Conservation (phyloP, 1,140 invertebrate species). For the Bombus balteatus region DNA sequence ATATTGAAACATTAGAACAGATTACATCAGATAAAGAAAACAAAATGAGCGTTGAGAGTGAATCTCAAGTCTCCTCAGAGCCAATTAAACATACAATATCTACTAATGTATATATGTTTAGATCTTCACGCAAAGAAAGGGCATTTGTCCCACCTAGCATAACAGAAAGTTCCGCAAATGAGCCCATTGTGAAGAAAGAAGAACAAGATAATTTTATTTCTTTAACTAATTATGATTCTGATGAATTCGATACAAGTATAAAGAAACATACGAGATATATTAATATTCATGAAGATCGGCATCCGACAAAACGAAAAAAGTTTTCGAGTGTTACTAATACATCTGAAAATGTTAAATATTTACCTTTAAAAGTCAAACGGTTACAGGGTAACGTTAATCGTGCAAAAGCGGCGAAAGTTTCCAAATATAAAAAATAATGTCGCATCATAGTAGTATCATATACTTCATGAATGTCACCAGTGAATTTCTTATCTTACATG, state of each 20-base stretch:
- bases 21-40: not conserved
- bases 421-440: constrained; percentile 69
- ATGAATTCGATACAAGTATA: not conserved
- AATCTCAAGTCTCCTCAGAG: constrained; percentile 2
- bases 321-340: constrained; percentile 21
- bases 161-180: constrained; percentile 37
- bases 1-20: constrained; percentile 13
- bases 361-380: constrained; percentile 77
- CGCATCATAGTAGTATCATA: not conserved
- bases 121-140: constrained; percentile 68
- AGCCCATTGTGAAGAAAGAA: not conserved
- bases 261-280: constrained; percentile 26
- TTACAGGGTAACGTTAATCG: constrained; percentile 74
- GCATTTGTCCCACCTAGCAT: constrained; percentile 66
- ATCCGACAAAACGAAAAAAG: constrained; percentile 21
- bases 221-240: not conserved
- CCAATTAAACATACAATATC: constrained; percentile 48
- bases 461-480: not conserved
- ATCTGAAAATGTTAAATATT: constrained; percentile 61
- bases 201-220: constrained; percentile 10
- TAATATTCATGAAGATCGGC: constrained; percentile 1
- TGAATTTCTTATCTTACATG: constrained; percentile 29
- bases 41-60: constrained; percentile 12
- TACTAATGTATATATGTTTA: constrained; percentile 70
- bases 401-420: constrained; percentile 74